phyloP scores from a whole-genome alignment of 1,140 invertebrate species.

The Tachypleus tridentatus region DNA sequence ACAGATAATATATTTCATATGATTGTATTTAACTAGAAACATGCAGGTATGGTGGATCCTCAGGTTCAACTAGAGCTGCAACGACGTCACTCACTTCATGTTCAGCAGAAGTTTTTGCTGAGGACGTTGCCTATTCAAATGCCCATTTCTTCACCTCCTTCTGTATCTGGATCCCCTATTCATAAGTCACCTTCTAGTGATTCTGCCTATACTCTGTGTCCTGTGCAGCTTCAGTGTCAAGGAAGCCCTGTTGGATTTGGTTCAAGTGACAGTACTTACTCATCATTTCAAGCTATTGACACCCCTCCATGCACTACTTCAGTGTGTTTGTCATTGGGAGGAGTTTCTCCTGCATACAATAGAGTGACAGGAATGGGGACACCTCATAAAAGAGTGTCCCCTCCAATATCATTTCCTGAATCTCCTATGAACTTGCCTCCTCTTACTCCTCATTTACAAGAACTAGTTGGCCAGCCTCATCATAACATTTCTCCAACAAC shows the following conservation, averaged over 20 bases:
- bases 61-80: conserved; percentile 34
- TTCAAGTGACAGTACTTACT: too few relatives aligned
- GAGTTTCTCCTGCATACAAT: conserved; percentile 9
- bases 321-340: background rate
- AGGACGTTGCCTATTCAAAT: conserved; percentile 12
- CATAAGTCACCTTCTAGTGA: conserved; percentile 8
- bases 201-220: conserved; percentile 17
- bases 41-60: conserved; percentile 28
- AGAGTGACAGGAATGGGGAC: conserved; percentile 2
- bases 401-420: conserved; percentile 13
- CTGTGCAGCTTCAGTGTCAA: conserved; percentile 34
- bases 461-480: conserved; percentile 30
- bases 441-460: conserved; percentile 1
- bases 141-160: conserved; percentile 23
- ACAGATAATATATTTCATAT: too few relatives aligned
- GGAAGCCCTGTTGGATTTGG: conserved; percentile 16
- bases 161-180: conserved; percentile 31
- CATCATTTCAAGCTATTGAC: background rate
- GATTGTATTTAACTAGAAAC: conserved; percentile 25
- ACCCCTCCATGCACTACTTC: conserved; percentile 15
- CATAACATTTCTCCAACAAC: conserved; percentile 31
- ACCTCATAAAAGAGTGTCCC: conserved; percentile 12
- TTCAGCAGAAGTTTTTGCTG: conserved; percentile 27
- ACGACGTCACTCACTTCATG: conserved; percentile 34
- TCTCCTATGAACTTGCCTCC: conserved; percentile 16